A percentile compares a stretch with the other conserved stretches of the same genome.
Conservation (phyloP, 2,113 vertebrate species). For the Pampusana beccarii region DNA sequence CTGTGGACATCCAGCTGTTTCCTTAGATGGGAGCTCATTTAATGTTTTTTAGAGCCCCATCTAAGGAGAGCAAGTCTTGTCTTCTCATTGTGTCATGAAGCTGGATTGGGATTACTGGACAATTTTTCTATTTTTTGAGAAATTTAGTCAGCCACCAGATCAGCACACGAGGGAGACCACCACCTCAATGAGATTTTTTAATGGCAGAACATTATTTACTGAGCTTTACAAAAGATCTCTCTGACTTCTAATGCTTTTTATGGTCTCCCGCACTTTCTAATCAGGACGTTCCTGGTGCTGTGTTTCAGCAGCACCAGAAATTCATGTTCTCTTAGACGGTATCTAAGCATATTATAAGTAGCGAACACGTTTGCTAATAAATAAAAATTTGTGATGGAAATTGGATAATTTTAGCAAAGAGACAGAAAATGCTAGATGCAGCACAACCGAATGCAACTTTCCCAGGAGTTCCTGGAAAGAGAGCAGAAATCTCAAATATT, state of each 20-base stretch:
- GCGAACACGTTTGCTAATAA: background rate
- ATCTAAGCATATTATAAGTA: background rate
- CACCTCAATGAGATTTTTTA: background rate
- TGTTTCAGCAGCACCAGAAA: background rate
- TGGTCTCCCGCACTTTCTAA: background rate
- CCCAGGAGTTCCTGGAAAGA: background rate
- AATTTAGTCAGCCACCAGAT: background rate
- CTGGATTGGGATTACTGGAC: background rate
- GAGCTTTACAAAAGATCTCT: background rate
- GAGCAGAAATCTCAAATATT: background rate
- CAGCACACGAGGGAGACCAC: background rate
- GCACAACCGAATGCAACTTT: background rate
- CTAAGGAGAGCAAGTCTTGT: background rate
- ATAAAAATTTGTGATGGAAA: background rate
- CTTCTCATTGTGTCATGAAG: background rate
- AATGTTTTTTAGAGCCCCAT: background rate
- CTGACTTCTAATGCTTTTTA: background rate
- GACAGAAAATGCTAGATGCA: background rate
- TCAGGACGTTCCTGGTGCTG: background rate
- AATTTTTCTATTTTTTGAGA: background rate
- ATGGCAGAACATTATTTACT: background rate
- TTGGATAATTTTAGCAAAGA: background rate
- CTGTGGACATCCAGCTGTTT: background rate
- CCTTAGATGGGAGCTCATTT: background rate
- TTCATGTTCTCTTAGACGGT: background rate